phyloP scores from a whole-genome alignment of 2,888 invertebrate species.

The Dugesia japonica region DNA sequence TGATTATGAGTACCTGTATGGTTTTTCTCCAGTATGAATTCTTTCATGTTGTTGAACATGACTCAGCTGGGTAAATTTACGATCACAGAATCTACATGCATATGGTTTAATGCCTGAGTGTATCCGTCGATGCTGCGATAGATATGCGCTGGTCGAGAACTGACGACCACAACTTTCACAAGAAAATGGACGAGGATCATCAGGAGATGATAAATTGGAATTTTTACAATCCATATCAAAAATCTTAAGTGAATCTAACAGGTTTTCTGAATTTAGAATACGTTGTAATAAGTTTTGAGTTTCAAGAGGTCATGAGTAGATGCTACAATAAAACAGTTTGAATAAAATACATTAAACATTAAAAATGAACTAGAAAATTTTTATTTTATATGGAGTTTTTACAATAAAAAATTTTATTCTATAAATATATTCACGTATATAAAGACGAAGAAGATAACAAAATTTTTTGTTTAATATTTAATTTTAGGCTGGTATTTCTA shows the following conservation, averaged over 20 bases:
- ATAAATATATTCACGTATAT: too few relatives aligned
- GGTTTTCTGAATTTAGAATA: too few relatives aligned
- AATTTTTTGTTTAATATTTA: too few relatives aligned
- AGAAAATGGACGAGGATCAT: conserved; percentile 96
- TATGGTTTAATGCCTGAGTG: conserved; percentile 97
- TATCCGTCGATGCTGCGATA: conserved; percentile 95
- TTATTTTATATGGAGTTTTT: too few relatives aligned
- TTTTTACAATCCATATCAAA: background rate
- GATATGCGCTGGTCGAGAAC: conserved; percentile 95
- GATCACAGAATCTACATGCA: conserved; percentile 48
- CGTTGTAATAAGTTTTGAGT: too few relatives aligned
- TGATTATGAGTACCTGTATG: conserved; percentile 65
- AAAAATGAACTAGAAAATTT: too few relatives aligned
- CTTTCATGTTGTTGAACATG: conserved; percentile 98
- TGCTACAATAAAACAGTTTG: too few relatives aligned
- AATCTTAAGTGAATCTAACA: background rate
- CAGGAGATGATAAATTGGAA: background rate
- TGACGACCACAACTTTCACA: conserved; percentile 97
- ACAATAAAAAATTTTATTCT: too few relatives aligned
- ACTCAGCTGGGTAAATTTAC: conserved; percentile 79
- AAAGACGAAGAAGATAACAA: too few relatives aligned
- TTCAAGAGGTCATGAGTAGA: too few relatives aligned
- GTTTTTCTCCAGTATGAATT: conserved; percentile 92
- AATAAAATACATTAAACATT: too few relatives aligned
- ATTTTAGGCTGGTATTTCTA: too few relatives aligned